Evolutionary conservation across 2,113 vertebrate genomes (phyloP).

Genomic region (Trematomus loennbergii): DNA sequence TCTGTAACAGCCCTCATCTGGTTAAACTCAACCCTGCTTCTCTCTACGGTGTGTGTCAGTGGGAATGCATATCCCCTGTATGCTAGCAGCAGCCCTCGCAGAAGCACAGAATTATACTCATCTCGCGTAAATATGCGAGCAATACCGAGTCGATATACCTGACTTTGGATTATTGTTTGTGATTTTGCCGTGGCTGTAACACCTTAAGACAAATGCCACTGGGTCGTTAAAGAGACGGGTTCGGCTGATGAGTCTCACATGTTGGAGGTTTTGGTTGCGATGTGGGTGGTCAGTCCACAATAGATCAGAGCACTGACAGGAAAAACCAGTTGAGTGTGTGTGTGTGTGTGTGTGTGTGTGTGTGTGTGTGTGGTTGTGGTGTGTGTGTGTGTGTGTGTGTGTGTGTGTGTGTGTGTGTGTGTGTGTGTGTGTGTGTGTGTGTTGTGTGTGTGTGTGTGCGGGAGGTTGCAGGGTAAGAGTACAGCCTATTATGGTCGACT

Average conservation of each 20-base stretch:
- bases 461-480: conserved; percentile 29
- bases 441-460: conserved; percentile 22
- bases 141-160: neutral
- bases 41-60: conserved; percentile 26
- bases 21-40: conserved; percentile 63
- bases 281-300: conserved; percentile 71
- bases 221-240: conserved; percentile 28
- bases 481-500: conserved; percentile 48
- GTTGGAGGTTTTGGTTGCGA: conserved; percentile 39
- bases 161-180: conserved; percentile 13
- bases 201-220: conserved; percentile 40
- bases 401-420: conserved; percentile 6
- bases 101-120: conserved; percentile 46
- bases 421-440: neutral
- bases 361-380: conserved; percentile 12
- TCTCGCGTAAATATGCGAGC: conserved; percentile 35
- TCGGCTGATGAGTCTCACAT: conserved; percentile 48
- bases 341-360: too few species aligned
- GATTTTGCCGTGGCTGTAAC: conserved; percentile 15
- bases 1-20: conserved; percentile 59
- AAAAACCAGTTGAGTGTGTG: conserved; percentile 30
- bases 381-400: conserved; percentile 14
- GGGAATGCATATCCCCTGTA: conserved; percentile 43
- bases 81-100: neutral
- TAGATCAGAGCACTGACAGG: conserved; percentile 51